Base-by-base conservation (phyloP, 2,797 vertebrate species). In the Poeciliopsis gracilis region DNA sequence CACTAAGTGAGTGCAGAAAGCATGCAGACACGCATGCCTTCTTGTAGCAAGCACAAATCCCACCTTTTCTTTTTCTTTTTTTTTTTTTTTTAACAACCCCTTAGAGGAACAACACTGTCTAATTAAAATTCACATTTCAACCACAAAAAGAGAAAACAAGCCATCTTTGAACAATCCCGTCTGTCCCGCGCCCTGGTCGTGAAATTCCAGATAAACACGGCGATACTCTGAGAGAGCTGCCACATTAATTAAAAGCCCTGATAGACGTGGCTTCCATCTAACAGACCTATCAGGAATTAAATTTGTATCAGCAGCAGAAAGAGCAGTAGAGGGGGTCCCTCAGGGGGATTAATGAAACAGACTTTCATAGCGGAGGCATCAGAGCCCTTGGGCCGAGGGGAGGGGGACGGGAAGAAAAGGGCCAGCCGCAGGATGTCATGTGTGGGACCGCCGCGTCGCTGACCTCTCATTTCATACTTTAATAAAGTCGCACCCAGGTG, bases 391-490 rank as follows among this genome's bases (percentile, higher is more conserved):
- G 91, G 91, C 86, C 72, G 86, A 81, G 86, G 86, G 88, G 89
- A 88, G 89, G 86, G 81, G 87, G 90, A 84, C 75, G 82, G 84
- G 84, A 90, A 90, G 88, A 91, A 92, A 70, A 91, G 86, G 91
- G 82, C 93, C 91, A 94, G 93, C 94, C 93, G 93, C 93, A 90
- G 95, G 94, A 94, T 93, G 93, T 95, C 94, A 94, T 95, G 95
- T 92, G 94, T 87, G 91, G 91, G 93, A 92, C 92, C 86, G 89
- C 76, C 89, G 93, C 91, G 93, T 93, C 94, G 87, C 93, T 95
- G 95, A 95, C 95, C 95, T 95, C 95, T 96, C 94, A 94, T 96
- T 96, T 96, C 93, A 95, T 95, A 95, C 94, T 96, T 96, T 96
- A 96, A 96, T 96, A 96, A 96, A 96, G 95, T 94, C 88, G 92